phyloP scores from a whole-genome alignment of 2,888 invertebrate species.

The Phyto melanocephala region DNA sequence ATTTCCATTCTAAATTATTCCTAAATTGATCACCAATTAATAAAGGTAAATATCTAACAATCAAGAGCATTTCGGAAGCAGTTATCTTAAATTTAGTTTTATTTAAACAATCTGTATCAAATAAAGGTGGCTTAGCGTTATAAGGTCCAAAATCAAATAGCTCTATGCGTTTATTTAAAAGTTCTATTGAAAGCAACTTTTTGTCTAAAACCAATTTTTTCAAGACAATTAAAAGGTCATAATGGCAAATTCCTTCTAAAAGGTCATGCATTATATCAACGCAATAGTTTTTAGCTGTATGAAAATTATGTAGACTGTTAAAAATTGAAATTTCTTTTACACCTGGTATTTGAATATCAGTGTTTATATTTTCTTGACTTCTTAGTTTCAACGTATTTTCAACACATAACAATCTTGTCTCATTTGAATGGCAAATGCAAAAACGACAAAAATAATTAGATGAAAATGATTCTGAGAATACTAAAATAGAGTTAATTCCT shows the following conservation, averaged over 20 bases:
- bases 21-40: neutral
- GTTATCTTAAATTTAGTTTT: no score
- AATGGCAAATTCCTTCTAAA: neutral
- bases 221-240: neutral
- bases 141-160: neutral
- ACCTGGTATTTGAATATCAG: no score
- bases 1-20: no score
- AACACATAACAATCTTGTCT: no score
- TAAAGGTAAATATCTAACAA: no score
- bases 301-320: neutral
- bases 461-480: neutral
- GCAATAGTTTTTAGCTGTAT: neutral
- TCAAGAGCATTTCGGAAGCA: no score
- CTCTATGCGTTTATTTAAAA: neutral
- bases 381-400: no score
- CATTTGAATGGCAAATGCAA: no score
- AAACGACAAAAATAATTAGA: neutral
- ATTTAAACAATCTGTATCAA: neutral
- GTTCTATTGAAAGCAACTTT: neutral
- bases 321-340: no score
- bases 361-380: no score
- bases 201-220: no score
- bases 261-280: neutral
- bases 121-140: no score
- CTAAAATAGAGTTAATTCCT: neutral